phyloP scores from a whole-genome alignment of 2,113 vertebrate genomes.

The Dascyllus trimaculatus region DNA sequence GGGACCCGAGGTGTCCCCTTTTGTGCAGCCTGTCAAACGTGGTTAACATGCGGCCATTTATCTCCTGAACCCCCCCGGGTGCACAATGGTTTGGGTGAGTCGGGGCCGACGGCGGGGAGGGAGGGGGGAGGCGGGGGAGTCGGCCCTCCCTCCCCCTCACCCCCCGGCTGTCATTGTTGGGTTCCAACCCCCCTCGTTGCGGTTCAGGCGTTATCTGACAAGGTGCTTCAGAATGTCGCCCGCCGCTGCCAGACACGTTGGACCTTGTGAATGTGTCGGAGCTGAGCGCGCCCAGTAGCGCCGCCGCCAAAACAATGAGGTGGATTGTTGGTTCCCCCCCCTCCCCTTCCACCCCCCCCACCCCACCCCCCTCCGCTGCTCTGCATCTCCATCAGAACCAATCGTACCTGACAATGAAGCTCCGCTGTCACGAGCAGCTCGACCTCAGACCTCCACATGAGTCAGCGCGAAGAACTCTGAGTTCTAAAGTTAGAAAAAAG shows the following conservation, averaged over 20 bases:
- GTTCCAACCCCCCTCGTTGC: slow-evolving; percentile 11
- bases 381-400: slow-evolving; percentile 4
- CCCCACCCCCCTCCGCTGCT: background rate
- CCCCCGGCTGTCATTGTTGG: slow-evolving; percentile 12
- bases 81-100: slow-evolving; percentile 84
- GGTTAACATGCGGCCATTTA: slow-evolving; percentile 94
- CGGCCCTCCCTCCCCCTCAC: slow-evolving; percentile 47
- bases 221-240: slow-evolving; percentile 84
- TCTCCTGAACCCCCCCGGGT: slow-evolving; percentile 87
- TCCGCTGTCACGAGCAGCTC: no score
- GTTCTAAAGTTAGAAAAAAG: no score
- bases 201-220: slow-evolving; percentile 54
- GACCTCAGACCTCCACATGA: no score
- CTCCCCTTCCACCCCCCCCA: rapidly evolving
- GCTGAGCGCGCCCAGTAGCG: slow-evolving; percentile 81
- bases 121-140: slow-evolving; percentile 22
- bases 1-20: slow-evolving; percentile 94
- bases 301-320: slow-evolving; percentile 89
- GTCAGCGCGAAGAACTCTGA: no score
- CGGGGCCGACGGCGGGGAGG: background rate
- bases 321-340: slow-evolving; percentile 64
- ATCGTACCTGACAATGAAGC: slow-evolving; percentile 16
- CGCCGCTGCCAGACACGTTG: slow-evolving; percentile 78
- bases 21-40: slow-evolving; percentile 95
- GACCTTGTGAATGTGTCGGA: slow-evolving; percentile 83